Percentiles rank a stretch among this genome's conserved stretches.
These are phyloP conservation scores for Orthosia gracilis DNA, from an alignment of 2,888 invertebrate genomes.

Conservation along the genomic window DNA sequence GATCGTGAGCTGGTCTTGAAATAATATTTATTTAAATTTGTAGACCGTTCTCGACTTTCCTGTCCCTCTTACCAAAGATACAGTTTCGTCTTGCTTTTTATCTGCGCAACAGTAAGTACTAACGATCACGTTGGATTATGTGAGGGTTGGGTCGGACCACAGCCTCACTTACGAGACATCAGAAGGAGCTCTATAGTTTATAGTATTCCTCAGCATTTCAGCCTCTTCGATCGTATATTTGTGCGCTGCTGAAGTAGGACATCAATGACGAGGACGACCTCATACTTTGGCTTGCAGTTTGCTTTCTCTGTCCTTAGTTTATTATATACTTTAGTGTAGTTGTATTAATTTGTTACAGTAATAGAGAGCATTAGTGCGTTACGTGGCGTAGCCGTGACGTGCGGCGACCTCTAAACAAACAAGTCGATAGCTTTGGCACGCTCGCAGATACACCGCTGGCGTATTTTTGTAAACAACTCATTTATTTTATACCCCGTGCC, in stretches of 20 bases:
- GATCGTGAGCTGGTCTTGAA: slow-evolving; percentile 1
- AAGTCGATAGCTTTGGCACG: slow-evolving; percentile 56
- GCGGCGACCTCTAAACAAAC: slow-evolving; percentile 48
- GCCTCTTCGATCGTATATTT: too few species aligned
- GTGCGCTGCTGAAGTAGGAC: not conserved
- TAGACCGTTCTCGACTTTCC: not conserved
- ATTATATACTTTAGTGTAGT: not conserved
- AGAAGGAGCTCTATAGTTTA: not conserved
- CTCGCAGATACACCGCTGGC: slow-evolving; percentile 38
- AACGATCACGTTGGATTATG: not conserved
- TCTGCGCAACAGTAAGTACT: not conserved
- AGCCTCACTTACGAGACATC: not conserved
- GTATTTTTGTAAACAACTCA: slow-evolving; percentile 65
- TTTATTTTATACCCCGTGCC: slow-evolving; percentile 33
- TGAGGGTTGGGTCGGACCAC: not conserved
- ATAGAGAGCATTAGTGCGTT: slow-evolving; percentile 18
- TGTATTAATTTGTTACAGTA: slow-evolving; percentile 15
- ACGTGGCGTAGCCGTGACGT: slow-evolving; percentile 44
- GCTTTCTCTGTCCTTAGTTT: not conserved
- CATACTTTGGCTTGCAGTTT: not conserved
- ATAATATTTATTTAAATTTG: slow-evolving; percentile 1
- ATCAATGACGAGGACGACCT: not conserved
- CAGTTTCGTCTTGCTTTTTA: not conserved
- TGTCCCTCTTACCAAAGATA: not conserved
- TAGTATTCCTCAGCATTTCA: not conserved